A percentile compares a stretch with the other conserved stretches of the same genome.
Conservation (phyloP, 1,140 invertebrate species). For the Trichonephila inaurata region DNA sequence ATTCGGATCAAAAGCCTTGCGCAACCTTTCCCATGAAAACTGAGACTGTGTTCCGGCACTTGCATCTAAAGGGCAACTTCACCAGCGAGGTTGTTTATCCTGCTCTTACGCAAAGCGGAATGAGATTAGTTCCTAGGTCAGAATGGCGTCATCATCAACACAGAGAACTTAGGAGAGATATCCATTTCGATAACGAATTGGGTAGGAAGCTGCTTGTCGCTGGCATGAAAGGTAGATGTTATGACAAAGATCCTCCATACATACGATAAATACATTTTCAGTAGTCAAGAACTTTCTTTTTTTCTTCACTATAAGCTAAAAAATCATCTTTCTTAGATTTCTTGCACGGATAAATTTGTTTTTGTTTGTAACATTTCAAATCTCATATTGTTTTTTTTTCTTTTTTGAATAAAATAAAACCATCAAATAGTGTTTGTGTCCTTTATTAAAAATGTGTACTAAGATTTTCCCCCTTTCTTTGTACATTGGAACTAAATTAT, state of each 20-base stretch:
- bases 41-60: conserved; percentile 27
- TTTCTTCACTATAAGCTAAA: no score
- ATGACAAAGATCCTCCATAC: conserved; percentile 33
- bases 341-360: no score
- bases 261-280: not conserved
- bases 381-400: no score
- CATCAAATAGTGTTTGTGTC: no score
- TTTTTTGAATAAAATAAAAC: no score
- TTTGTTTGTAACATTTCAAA: no score
- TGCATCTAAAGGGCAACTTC: conserved; percentile 44
- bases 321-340: no score
- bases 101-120: not conserved
- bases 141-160: not conserved
- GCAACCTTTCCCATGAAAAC: conserved; percentile 33
- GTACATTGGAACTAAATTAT: no score
- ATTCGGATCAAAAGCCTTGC: not conserved
- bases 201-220: not conserved
- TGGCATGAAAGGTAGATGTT: conserved; percentile 40
- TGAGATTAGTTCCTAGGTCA: conserved; percentile 1
- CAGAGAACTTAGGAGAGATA: not conserved
- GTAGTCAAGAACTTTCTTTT: no score
- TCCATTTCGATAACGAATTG: no score
- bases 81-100: conserved; percentile 44
- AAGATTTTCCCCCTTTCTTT: no score
- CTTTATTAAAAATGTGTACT: no score